A percentile compares a stretch with the other conserved stretches of the same genome.
Conservation (phyloP, 2,888 invertebrate genomes). For the Ectemnius cavifrons region DNA sequence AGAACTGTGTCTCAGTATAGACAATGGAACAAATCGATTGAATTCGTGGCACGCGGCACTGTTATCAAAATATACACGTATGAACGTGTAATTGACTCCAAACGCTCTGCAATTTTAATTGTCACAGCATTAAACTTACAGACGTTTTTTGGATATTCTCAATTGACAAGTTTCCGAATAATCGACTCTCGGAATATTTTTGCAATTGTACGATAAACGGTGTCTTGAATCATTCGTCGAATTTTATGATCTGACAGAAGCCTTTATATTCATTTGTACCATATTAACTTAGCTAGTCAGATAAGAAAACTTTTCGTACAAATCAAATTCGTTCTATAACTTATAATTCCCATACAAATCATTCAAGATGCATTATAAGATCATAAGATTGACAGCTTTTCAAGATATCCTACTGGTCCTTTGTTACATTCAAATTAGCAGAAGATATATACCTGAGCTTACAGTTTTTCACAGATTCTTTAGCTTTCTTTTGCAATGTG, state of each 20-base stretch:
- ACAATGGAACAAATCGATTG: conserved; percentile 28
- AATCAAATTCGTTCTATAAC: conserved; percentile 2
- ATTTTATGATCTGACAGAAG: conserved; percentile 39
- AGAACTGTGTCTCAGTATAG: conserved; percentile 24
- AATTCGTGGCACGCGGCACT: conserved; percentile 38
- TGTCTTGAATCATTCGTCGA: conserved; percentile 34
- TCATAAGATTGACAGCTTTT: conserved; percentile 42
- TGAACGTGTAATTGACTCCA: conserved; percentile 49
- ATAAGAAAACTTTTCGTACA: conserved; percentile 19
- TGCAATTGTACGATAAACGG: conserved; percentile 10
- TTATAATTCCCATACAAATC: conserved; percentile 17
- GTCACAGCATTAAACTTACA: conserved; percentile 34
- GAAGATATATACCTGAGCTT: too few relatives aligned
- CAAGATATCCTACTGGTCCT: conserved; percentile 20
- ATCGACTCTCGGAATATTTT: conserved; percentile 27
- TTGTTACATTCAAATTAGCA: too few relatives aligned
- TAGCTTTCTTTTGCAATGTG: too few relatives aligned
- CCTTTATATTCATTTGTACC: conserved; percentile 25
- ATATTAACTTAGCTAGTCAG: conserved; percentile 26
- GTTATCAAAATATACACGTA: conserved; percentile 39
- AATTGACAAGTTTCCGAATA: conserved; percentile 18
- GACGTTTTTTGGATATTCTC: conserved; percentile 32
- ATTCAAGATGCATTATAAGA: conserved; percentile 11
- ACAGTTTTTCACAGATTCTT: too few relatives aligned
- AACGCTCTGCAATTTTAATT: conserved; percentile 43